Percentiles rank a stretch among this genome's conserved stretches.
Evolutionary conservation across 2,888 invertebrate genomes (phyloP).

Genomic region (Nymphalis c-album): DNA sequence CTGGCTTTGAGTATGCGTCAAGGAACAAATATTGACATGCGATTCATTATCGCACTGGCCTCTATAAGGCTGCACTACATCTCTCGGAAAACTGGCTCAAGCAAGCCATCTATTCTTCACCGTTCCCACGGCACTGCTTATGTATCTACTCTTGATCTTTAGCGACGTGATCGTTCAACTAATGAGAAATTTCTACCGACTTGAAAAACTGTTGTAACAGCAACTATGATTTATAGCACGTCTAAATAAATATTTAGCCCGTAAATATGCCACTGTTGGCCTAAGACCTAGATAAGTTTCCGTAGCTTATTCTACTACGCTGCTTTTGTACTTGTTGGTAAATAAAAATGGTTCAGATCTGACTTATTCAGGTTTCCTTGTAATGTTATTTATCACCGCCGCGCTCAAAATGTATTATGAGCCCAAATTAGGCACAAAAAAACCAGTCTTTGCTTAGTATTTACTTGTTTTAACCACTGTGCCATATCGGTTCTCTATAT

Average conservation of each 20-base stretch:
- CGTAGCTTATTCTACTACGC: too few relatives aligned
- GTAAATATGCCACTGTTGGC: too few relatives aligned
- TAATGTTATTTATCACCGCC: too few relatives aligned
- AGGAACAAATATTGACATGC: slow-evolving; percentile 70
- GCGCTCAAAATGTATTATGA: too few relatives aligned
- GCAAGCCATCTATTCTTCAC: slow-evolving; percentile 65
- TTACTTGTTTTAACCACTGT: too few relatives aligned
- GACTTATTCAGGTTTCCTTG: too few relatives aligned
- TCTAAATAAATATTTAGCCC: neutral
- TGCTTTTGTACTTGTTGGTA: too few relatives aligned
- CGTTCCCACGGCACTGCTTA: slow-evolving; percentile 74
- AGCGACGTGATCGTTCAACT: slow-evolving; percentile 67
- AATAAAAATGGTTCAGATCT: too few relatives aligned
- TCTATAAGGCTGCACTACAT: slow-evolving; percentile 69
- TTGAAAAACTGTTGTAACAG: slow-evolving; percentile 45
- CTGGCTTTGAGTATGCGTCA: slow-evolving; percentile 44
- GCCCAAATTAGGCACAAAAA: too few relatives aligned
- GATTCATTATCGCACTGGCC: slow-evolving; percentile 70
- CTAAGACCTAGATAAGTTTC: too few relatives aligned
- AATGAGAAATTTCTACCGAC: slow-evolving; percentile 64
- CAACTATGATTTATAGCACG: slow-evolving; percentile 10
- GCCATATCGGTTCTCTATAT: too few relatives aligned
- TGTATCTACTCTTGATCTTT: slow-evolving; percentile 60
- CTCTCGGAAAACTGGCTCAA: slow-evolving; percentile 76
- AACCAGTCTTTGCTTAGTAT: too few relatives aligned